Evolutionary conservation across 37 sponge, comb jelly and placozoan species (phyloP).

Genomic region (Lycopodina hypogea): DNA sequence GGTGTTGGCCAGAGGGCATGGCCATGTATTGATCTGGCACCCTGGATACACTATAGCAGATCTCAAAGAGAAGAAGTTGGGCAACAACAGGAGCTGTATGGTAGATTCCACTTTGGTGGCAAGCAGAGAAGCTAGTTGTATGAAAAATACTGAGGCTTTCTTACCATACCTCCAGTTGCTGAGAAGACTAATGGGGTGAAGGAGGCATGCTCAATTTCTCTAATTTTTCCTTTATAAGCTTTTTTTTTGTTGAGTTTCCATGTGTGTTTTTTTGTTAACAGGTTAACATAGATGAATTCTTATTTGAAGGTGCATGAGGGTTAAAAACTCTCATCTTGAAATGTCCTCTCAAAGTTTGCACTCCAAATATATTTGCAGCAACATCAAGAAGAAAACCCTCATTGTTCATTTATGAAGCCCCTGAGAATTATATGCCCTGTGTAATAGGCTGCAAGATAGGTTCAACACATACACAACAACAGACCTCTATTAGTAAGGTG

Average conservation of each 20-base stretch:
- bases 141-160: slow-evolving; percentile 3
- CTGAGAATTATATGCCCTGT: too few relatives aligned
- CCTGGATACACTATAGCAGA: too few relatives aligned
- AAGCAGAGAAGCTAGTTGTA: slow-evolving; percentile 11
- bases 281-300: too few relatives aligned
- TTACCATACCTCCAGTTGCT: slow-evolving; percentile 25
- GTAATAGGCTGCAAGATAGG: slow-evolving; percentile 37
- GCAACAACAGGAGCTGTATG: too few relatives aligned
- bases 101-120: slow-evolving; percentile 11
- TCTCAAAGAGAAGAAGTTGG: too few relatives aligned
- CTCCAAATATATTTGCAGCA: too few relatives aligned
- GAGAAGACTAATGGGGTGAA: slow-evolving; percentile 15
- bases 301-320: slow-evolving; percentile 42
- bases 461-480: slow-evolving; percentile 29
- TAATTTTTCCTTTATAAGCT: not conserved
- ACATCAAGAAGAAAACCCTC: too few relatives aligned
- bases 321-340: slow-evolving; percentile 38
- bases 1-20: too few relatives aligned
- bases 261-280: not conserved
- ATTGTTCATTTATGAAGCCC: too few relatives aligned
- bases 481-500: slow-evolving; percentile 32
- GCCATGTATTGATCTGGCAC: too few relatives aligned
- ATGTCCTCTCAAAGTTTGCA: too few relatives aligned
- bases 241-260: too few relatives aligned
- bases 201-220: slow-evolving; percentile 21